Percentiles rank a stretch among this genome's conserved stretches.
Evolutionary conservation across 2,113 vertebrate genomes (phyloP).

Genomic region (Rhinoderma darwinii): DNA sequence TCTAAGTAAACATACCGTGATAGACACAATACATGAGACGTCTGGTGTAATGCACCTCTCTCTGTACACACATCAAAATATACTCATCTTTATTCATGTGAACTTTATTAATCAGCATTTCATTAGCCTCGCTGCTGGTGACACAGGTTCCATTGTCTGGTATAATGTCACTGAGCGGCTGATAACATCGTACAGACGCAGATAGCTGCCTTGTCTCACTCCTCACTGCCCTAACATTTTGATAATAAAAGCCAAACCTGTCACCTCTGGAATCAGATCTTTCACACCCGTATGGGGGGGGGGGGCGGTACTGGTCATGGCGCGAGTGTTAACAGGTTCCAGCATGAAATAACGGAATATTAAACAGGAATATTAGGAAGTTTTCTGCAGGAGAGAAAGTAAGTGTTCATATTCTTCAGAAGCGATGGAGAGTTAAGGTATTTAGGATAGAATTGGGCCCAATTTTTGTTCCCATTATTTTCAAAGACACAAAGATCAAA

Average conservation of each 20-base stretch:
- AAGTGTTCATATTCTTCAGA: background rate
- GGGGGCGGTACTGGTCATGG: background rate
- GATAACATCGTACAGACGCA: conserved; percentile 49
- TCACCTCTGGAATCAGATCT: conserved; percentile 16
- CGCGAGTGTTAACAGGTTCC: background rate
- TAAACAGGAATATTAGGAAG: background rate
- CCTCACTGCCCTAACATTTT: conserved; percentile 54
- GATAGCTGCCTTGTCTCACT: conserved; percentile 36
- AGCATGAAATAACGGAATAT: background rate
- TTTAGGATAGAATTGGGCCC: background rate
- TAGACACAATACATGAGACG: background rate
- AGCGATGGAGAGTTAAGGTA: background rate
- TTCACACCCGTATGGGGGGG: conserved; percentile 14
- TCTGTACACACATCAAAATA: background rate
- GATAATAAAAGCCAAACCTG: conserved; percentile 35
- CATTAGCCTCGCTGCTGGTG: conserved; percentile 5
- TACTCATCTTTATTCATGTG: conserved; percentile 36
- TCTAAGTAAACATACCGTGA: background rate
- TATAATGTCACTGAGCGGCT: conserved; percentile 48
- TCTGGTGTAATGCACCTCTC: background rate
- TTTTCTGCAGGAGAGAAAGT: background rate
- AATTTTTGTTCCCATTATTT: background rate
- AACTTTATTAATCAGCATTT: conserved; percentile 50
- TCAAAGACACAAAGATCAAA: no score
- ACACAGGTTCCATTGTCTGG: conserved; percentile 50